A percentile compares a stretch with the other conserved stretches of the same genome.
These are phyloP conservation scores for Thera obeliscata DNA, from an alignment of 2,888 invertebrate species.

Conservation along the genomic window DNA sequence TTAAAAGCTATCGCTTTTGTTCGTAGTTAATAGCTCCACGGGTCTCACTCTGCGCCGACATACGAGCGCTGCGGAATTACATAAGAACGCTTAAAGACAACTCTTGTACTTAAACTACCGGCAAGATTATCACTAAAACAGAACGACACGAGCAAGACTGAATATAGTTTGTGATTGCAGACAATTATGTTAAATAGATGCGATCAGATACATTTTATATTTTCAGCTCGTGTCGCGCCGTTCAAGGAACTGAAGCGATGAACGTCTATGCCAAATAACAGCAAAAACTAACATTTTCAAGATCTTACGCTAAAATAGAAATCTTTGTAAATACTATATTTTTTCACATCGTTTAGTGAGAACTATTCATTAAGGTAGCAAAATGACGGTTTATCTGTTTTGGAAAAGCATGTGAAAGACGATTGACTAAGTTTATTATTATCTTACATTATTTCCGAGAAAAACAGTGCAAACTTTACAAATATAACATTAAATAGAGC, in stretches of 20 bases:
- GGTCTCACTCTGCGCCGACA: neutral
- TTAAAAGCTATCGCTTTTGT: too few species aligned
- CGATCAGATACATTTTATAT: neutral
- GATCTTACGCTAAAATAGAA: constrained; percentile 33
- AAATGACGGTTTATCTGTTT: constrained; percentile 9
- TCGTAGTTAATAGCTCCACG: neutral
- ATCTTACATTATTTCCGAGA: constrained; percentile 10
- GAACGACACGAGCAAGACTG: constrained; percentile 18
- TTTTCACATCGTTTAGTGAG: constrained; percentile 12
- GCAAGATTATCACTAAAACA: constrained; percentile 51
- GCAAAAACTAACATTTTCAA: constrained; percentile 17
- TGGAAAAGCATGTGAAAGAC: neutral
- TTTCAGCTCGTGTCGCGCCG: constrained; percentile 7
- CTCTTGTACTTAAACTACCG: constrained; percentile 54
- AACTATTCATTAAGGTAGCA: neutral
- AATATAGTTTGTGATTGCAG: constrained; percentile 6
- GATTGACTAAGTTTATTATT: constrained; percentile 11
- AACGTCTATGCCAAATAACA: constrained; percentile 27
- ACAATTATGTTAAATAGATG: neutral
- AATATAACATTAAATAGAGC: constrained; percentile 3
- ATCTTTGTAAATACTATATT: constrained; percentile 33
- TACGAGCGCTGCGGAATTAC: neutral
- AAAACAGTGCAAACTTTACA: constrained; percentile 9
- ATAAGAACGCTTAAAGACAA: constrained; percentile 6
- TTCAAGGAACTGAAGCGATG: constrained; percentile 17